Evolutionary conservation across 2,888 invertebrate genomes (phyloP).

Genomic region (Ochropleura leucogaster): DNA sequence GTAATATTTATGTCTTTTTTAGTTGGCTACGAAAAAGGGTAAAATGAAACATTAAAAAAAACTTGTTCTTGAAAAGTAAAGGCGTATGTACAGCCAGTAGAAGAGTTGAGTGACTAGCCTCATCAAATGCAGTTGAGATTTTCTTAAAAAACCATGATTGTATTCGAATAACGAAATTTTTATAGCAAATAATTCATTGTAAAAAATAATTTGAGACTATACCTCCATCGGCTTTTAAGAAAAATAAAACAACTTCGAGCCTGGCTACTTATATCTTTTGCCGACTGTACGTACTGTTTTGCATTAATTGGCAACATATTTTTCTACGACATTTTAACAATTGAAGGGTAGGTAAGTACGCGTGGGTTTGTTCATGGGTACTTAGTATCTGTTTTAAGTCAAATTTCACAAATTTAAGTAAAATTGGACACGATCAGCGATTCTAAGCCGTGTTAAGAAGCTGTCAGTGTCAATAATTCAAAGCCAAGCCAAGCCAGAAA

Average conservation of each 20-base stretch:
- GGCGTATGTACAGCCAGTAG: too few species aligned
- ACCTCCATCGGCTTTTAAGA: too few species aligned
- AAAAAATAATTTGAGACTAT: too few species aligned
- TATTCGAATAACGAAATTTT: too few species aligned
- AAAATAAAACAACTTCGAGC: too few species aligned
- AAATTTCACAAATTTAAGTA: background rate
- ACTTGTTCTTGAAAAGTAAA: too few species aligned
- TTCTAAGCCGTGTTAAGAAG: background rate
- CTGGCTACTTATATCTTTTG: too few species aligned
- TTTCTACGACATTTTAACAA: background rate
- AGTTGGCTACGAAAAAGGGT: background rate
- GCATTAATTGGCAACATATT: background rate
- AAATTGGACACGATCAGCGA: background rate
- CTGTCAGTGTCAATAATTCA: background rate
- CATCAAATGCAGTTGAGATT: too few species aligned
- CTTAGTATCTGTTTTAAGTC: background rate
- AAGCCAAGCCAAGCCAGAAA: too few species aligned
- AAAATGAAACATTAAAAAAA: background rate
- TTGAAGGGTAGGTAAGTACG: background rate
- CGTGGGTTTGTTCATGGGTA: background rate
- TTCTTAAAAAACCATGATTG: too few species aligned
- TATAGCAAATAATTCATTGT: too few species aligned
- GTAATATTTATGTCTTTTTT: constrained; percentile 11
- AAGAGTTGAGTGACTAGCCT: too few species aligned
- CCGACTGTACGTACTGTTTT: background rate